A percentile compares a stretch with the other conserved stretches of the same genome.
Evolutionary conservation across 2,797 vertebrate species (phyloP).

Genomic region (Harpagifer antarcticus): DNA sequence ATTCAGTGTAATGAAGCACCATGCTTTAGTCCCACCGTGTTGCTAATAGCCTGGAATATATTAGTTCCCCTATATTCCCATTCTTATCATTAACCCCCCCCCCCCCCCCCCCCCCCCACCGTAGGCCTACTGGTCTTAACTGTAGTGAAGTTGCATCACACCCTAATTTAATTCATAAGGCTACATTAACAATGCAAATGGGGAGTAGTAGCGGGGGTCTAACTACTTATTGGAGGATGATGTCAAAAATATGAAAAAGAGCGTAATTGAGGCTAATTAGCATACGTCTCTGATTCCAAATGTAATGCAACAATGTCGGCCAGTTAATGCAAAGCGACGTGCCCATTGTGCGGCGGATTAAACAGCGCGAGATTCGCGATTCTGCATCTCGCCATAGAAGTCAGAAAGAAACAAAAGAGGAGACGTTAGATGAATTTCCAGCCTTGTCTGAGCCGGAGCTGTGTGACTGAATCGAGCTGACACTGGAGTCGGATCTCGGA

Average conservation of each 20-base stretch:
- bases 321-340: slow-evolving; percentile 75
- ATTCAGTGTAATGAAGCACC: slow-evolving; percentile 71
- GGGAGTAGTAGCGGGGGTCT: slow-evolving; percentile 39
- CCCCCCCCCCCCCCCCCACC: slow-evolving; percentile 47
- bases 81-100: slow-evolving; percentile 78
- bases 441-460: slow-evolving; percentile 77
- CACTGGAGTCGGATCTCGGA: slow-evolving; percentile 65
- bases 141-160: slow-evolving; percentile 70
- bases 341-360: slow-evolving; percentile 76
- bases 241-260: slow-evolving; percentile 70
- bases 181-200: slow-evolving; percentile 74
- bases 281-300: slow-evolving; percentile 69
- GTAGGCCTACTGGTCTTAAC: slow-evolving; percentile 52
- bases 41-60: slow-evolving; percentile 73
- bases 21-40: slow-evolving; percentile 63
- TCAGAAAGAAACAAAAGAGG: slow-evolving; percentile 78
- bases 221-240: slow-evolving; percentile 60
- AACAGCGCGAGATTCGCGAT: slow-evolving; percentile 67
- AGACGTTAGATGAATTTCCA: slow-evolving; percentile 79
- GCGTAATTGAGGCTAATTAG: slow-evolving; percentile 74
- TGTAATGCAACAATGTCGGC: slow-evolving; percentile 64
- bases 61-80: slow-evolving; percentile 70
- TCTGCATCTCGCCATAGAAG: slow-evolving; percentile 75
- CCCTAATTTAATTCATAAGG: slow-evolving; percentile 72
- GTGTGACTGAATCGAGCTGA: slow-evolving; percentile 83